Percentiles rank a stretch among this genome's conserved stretches.
These are phyloP conservation scores for Phalera bucephala DNA, from an alignment of 2,888 invertebrate genomes.

Conservation along the genomic window DNA sequence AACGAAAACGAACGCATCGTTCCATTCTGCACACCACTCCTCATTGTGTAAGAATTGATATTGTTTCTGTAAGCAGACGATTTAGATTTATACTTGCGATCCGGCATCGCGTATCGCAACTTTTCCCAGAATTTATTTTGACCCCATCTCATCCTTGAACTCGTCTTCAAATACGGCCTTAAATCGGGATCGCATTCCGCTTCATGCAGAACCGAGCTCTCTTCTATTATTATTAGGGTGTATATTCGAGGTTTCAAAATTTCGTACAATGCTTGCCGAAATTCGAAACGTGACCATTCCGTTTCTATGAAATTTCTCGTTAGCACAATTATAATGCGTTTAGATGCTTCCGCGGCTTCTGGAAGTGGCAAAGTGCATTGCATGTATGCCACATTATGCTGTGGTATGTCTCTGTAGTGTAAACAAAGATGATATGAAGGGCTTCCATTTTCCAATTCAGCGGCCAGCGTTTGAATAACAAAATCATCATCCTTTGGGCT, in stretches of 20 bases:
- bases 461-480: conserved; percentile 92
- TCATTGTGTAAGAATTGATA: conserved; percentile 93
- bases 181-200: conserved; percentile 94
- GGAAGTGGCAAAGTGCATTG: conserved; percentile 89
- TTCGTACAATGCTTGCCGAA: conserved; percentile 94
- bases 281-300: conserved; percentile 96
- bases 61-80: conserved; percentile 88
- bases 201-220: conserved; percentile 90
- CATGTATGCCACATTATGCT: conserved; percentile 86
- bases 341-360: conserved; percentile 94
- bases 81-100: conserved; percentile 79
- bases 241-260: conserved; percentile 91
- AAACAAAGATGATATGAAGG: conserved; percentile 92
- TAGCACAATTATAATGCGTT: conserved; percentile 92
- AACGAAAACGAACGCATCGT: conserved; percentile 84
- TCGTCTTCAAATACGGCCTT: conserved; percentile 93
- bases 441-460: conserved; percentile 92
- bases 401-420: conserved; percentile 93
- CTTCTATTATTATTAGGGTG: conserved; percentile 93
- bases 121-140: conserved; percentile 97
- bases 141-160: conserved; percentile 92
- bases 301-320: conserved; percentile 95
- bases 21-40: conserved; percentile 83
- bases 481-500: conserved; percentile 96
- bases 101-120: conserved; percentile 93